Percentiles rank a stretch among this genome's conserved stretches.
Evolutionary conservation across 2,113 vertebrate species (phyloP).

Genomic region (Peromyscus leucopus): DNA sequence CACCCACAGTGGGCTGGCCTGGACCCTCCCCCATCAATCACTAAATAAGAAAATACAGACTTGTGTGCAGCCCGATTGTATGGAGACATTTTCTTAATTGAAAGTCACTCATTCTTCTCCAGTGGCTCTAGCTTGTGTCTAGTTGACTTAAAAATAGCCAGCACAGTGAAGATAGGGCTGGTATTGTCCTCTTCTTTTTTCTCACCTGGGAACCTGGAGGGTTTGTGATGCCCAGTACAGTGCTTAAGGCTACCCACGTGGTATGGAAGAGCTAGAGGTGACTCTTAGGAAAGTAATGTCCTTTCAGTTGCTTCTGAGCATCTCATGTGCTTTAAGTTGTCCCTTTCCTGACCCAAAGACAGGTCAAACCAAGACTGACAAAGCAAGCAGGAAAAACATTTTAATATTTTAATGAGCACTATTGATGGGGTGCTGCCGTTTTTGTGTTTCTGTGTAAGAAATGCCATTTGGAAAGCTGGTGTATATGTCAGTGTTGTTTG

Average conservation of each 20-base stretch:
- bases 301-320: background rate
- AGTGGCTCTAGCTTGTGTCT: background rate
- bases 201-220: conserved; percentile 24
- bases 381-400: conserved; percentile 57
- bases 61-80: background rate
- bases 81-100: background rate
- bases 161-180: background rate
- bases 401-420: conserved; percentile 75
- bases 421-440: conserved; percentile 73
- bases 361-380: conserved; percentile 52
- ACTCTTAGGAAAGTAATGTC: background rate
- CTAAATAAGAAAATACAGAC: background rate
- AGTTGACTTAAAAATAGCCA: background rate
- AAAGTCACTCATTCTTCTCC: background rate
- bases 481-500: conserved; percentile 69
- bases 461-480: conserved; percentile 80
- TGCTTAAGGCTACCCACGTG: background rate
- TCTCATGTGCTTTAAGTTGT: background rate
- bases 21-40: background rate
- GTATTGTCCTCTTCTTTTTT: background rate
- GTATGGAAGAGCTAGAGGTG: too few species aligned
- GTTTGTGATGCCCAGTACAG: background rate
- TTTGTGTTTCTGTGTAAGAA: conserved; percentile 74
- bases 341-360: conserved; percentile 6
- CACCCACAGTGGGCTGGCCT: background rate